Evolutionary conservation across 1,140 invertebrate species (phyloP), one percentile per base, ranked within the genome.

Genomic region (Brachystomella parvula): DNA sequence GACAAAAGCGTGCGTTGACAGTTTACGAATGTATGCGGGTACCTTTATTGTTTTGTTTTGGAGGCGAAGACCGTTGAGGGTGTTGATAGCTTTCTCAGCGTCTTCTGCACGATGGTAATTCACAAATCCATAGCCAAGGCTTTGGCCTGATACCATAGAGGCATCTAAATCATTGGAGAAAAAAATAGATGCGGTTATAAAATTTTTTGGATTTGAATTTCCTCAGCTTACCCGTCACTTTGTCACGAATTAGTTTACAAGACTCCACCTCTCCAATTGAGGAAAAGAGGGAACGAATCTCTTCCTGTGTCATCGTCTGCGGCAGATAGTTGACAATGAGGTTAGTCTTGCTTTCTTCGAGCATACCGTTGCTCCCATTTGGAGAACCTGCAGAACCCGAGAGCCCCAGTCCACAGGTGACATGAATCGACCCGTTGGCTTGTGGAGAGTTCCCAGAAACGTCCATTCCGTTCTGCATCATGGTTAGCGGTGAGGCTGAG

Each of bases 1-100:
- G n/a, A n/a, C n/a, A n/a, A n/a, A n/a, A n/a, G n/a, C n/a, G n/a
- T n/a, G n/a, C n/a, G n/a, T n/a, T n/a, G n/a, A n/a, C n/a, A n/a
- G n/a, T n/a, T n/a, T n/a, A n/a, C n/a, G n/a, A n/a, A n/a, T n/a
- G 35, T 39, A 39, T 19, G 12, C 3, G 29, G 12, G 76, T 81
- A 96, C 96, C 87, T 99, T 99, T 75, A 99, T 98, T 32, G 94
- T 98, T 86, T 99, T 99, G 81, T 98, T 98, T 81, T 98, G 95
- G 71, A 98, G 84, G 74, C 95, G 84, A 66, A 98, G 85, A 71
- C 95, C 95, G 81, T 98, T 98, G 69, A 98, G 83, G 39, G 94
- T 95, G 79, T 91, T 92, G 76, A 98, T 97, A 61, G 96, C 96
- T 81, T 97, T 96, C 78, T 96, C 92, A 44, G 96, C 96, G 82